A percentile compares a stretch with the other conserved stretches of the same genome.
phyloP scores from a whole-genome alignment of 2,113 vertebrate genomes.

The Romanogobio albipinnatus region DNA sequence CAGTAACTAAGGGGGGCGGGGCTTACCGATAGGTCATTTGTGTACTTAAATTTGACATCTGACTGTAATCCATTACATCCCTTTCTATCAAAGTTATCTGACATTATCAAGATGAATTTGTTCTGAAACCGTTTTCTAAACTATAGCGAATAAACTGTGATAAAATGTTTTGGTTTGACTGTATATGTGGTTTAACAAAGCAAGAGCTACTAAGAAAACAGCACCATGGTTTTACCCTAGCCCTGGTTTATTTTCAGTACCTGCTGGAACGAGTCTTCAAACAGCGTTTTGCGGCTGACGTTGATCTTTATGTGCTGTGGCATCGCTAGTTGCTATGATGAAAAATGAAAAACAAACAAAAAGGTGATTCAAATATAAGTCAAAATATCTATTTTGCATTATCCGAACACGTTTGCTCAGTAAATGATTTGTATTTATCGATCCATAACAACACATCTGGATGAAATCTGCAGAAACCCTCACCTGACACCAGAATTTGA shows the following conservation, averaged over 20 bases:
- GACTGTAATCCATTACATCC: too few species aligned
- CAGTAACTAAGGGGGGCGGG: too few species aligned
- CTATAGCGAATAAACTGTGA: too few species aligned
- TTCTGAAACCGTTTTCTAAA: too few species aligned
- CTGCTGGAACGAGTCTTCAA: conserved; percentile 98
- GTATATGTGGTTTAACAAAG: background rate
- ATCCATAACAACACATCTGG: background rate
- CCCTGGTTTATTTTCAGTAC: conserved; percentile 66
- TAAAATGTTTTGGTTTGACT: too few species aligned
- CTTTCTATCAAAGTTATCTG: too few species aligned
- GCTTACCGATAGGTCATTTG: too few species aligned
- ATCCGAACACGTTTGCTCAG: background rate
- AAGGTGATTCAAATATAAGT: background rate
- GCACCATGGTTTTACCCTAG: background rate
- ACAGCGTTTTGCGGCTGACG: conserved; percentile 92
- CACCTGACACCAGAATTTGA: conserved; percentile 99
- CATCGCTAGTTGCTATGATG: conserved; percentile 90
- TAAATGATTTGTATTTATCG: background rate
- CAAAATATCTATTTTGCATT: background rate
- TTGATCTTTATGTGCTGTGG: conserved; percentile 97
- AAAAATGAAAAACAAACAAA: background rate
- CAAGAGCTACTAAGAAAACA: too few species aligned
- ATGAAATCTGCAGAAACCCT: conserved; percentile 30
- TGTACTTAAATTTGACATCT: too few species aligned
- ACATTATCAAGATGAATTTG: too few species aligned